Percentiles rank a stretch among this genome's conserved stretches.
Conservation (phyloP, 1,140 invertebrate species). For the Drosophila neocordata region DNA sequence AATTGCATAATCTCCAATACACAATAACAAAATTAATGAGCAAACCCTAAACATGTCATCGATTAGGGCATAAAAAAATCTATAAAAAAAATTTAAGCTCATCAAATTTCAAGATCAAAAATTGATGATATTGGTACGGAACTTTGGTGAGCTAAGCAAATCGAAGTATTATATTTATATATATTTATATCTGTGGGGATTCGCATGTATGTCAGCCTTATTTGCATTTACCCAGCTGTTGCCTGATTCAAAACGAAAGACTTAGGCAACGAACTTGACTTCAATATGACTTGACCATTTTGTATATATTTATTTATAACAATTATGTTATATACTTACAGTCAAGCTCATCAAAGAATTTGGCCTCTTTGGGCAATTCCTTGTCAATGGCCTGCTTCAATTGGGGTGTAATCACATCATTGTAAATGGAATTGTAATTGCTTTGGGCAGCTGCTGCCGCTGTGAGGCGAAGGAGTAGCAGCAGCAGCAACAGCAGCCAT, state of each 20-base stretch:
- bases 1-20: not conserved
- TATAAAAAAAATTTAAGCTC: no score
- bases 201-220: no score
- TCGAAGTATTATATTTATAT: no score
- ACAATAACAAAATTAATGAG: not conserved
- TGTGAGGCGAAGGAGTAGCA: slow-evolving; percentile 27
- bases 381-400: slow-evolving; percentile 75
- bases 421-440: slow-evolving; percentile 77
- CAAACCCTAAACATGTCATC: not conserved
- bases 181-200: no score
- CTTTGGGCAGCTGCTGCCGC: slow-evolving; percentile 35
- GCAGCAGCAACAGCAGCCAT: slow-evolving; percentile 31
- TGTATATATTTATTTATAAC: not conserved
- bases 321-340: slow-evolving; percentile 62
- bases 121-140: no score
- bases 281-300: not conserved
- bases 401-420: slow-evolving; percentile 64
- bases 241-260: slow-evolving; percentile 55
- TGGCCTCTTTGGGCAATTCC: slow-evolving; percentile 79
- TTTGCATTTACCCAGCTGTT: not conserved
- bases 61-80: not conserved
- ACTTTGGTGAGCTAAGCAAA: no score
- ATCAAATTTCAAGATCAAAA: no score
- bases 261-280: slow-evolving; percentile 75
- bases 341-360: slow-evolving; percentile 82